phyloP scores from a whole-genome alignment of 2,797 vertebrate species.

The Pseudopleuronectes americanus region DNA sequence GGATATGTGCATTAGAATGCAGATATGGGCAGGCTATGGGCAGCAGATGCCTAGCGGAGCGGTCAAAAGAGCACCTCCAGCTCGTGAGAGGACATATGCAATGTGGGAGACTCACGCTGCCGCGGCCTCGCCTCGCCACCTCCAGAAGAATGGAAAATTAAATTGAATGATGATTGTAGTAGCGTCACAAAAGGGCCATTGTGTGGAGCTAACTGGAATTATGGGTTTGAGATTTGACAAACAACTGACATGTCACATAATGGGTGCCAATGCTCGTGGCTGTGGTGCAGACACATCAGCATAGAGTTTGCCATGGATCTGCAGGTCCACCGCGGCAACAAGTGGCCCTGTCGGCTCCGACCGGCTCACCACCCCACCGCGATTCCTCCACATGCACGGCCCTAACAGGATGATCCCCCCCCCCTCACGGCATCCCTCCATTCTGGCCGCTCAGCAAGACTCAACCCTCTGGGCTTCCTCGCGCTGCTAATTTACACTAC shows the following conservation, averaged over 20 bases:
- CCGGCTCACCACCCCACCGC: constrained; percentile 49
- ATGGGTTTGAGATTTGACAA: constrained; percentile 79
- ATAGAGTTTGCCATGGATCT: constrained; percentile 10
- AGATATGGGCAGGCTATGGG: constrained; percentile 79
- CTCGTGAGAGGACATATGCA: constrained; percentile 79
- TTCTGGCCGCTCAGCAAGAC: constrained; percentile 83
- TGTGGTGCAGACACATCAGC: constrained; percentile 56
- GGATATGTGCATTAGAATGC: constrained; percentile 84
- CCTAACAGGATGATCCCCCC: constrained; percentile 77
- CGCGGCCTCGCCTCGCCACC: constrained; percentile 51
- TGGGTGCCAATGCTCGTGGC: constrained; percentile 55
- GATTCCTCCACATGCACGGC: constrained; percentile 61
- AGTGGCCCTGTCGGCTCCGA: constrained; percentile 57
- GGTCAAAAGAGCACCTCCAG: constrained; percentile 78
- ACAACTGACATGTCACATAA: constrained; percentile 75
- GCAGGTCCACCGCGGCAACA: constrained; percentile 61
- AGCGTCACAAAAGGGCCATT: constrained; percentile 70
- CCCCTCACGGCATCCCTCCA: constrained; percentile 66
- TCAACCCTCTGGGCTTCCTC: constrained; percentile 82
- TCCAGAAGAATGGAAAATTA: constrained; percentile 75
- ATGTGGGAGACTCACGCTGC: constrained; percentile 69
- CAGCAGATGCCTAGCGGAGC: constrained; percentile 86
- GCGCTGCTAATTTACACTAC: constrained; percentile 83
- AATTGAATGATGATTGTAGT: constrained; percentile 78
- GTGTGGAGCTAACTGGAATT: constrained; percentile 69